phyloP scores from a whole-genome alignment of 2,888 invertebrate species.

The Drosophila sordidula region DNA sequence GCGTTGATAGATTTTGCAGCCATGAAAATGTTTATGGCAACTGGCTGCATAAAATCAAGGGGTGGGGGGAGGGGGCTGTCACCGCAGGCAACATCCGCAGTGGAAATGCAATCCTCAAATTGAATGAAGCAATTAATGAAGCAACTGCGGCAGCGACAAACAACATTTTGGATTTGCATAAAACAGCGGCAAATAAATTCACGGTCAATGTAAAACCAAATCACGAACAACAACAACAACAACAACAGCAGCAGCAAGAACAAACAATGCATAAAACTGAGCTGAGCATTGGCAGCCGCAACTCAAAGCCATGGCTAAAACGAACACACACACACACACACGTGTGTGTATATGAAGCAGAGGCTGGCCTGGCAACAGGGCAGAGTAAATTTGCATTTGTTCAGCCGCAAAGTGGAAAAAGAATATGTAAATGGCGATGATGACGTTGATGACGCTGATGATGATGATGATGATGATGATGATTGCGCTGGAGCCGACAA shows the following conservation, averaged over 20 bases:
- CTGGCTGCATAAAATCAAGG: neutral
- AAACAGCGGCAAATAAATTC: constrained; percentile 60
- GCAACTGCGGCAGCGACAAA: constrained; percentile 33
- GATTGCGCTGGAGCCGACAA: constrained; percentile 12
- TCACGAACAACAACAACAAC: constrained; percentile 41
- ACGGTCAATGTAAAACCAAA: constrained; percentile 71
- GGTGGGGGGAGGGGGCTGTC: neutral
- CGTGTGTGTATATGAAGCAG: constrained; percentile 2
- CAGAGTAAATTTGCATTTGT: constrained; percentile 60
- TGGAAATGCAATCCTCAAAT: constrained; percentile 32
- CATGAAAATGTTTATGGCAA: constrained; percentile 40
- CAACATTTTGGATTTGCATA: constrained; percentile 56
- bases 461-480: neutral
- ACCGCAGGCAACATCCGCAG: constrained; percentile 43
- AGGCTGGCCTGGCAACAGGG: constrained; percentile 67
- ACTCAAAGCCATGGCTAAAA: constrained; percentile 27
- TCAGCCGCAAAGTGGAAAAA: constrained; percentile 55
- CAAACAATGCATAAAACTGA: constrained; percentile 27
- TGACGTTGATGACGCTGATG: constrained; percentile 23
- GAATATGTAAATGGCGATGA: constrained; percentile 42
- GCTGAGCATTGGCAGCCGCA: constrained; percentile 17
- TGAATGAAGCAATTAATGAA: constrained; percentile 61
- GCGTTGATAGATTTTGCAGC: constrained; percentile 34
- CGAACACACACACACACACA: constrained; percentile 6
- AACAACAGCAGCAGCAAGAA: constrained; percentile 21